phyloP scores from a whole-genome alignment of 2,888 invertebrate genomes.

The Ophion ventricosus region DNA sequence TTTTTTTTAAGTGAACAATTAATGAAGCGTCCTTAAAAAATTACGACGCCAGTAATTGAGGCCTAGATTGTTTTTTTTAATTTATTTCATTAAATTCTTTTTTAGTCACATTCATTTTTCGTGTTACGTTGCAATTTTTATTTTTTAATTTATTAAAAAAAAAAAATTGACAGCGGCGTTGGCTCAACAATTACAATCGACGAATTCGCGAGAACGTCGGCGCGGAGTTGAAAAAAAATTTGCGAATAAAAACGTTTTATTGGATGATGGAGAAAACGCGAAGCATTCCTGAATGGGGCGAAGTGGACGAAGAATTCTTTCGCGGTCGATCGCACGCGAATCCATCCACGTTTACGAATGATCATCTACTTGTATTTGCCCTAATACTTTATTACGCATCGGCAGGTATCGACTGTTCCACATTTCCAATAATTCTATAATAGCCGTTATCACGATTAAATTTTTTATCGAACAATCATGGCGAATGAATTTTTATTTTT shows the following conservation, averaged over 20 bases:
- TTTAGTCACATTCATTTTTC: neutral
- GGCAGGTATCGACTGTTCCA: slow-evolving; percentile 42
- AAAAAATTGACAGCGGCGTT: slow-evolving; percentile 86
- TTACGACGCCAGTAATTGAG: neutral
- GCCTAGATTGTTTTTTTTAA: neutral
- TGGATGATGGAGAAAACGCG: slow-evolving; percentile 94
- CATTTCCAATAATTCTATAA: neutral
- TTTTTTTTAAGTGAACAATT: neutral
- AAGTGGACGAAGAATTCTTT: slow-evolving; percentile 72
- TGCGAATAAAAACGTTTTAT: slow-evolving; percentile 89
- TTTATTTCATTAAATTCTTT: neutral
- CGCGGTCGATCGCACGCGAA: slow-evolving; percentile 64
- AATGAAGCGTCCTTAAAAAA: neutral
- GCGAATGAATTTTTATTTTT: neutral
- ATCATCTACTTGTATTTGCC: slow-evolving; percentile 48
- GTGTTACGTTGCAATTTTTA: neutral
- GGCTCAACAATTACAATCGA: slow-evolving; percentile 92
- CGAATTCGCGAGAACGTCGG: slow-evolving; percentile 90
- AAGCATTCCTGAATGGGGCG: slow-evolving; percentile 86
- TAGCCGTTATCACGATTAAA: neutral
- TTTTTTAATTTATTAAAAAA: neutral
- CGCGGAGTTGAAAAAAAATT: slow-evolving; percentile 88
- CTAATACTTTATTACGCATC: slow-evolving; percentile 61
- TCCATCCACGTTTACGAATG: slow-evolving; percentile 49
- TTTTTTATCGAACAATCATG: neutral